Percentiles rank a stretch among this genome's conserved stretches.
phyloP scores from a whole-genome alignment of 2,113 vertebrate species.

The Malurus melanocephalus region DNA sequence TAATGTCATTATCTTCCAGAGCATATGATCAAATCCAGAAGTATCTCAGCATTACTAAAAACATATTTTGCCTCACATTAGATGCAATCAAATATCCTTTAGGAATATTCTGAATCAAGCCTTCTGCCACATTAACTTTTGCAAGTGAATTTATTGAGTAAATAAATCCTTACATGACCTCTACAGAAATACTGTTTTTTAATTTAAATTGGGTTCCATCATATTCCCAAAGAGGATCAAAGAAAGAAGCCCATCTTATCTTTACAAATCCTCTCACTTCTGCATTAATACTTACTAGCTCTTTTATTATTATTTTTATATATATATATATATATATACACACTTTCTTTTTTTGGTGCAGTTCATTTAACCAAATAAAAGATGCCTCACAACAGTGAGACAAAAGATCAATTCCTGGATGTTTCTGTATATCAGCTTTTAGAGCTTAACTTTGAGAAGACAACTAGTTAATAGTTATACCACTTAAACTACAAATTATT shows the following conservation, averaged over 20 bases:
- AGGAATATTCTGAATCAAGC: background rate
- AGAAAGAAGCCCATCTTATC: background rate
- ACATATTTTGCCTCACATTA: slow-evolving; percentile 12
- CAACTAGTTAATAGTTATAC: background rate
- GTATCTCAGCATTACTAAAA: background rate
- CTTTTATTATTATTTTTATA: background rate
- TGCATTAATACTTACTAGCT: background rate
- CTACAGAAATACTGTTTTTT: background rate
- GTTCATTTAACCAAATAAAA: background rate
- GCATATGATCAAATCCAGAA: background rate
- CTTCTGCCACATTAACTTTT: background rate
- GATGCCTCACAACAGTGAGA: background rate
- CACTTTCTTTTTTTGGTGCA: background rate
- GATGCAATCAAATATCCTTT: background rate
- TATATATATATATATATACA: no score
- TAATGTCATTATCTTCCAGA: background rate
- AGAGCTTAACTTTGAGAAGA: background rate
- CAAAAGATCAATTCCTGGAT: background rate
- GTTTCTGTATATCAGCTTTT: background rate
- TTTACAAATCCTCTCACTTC: background rate
- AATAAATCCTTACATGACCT: slow-evolving; percentile 9
- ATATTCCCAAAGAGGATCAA: background rate
- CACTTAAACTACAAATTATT: background rate
- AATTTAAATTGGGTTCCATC: background rate
- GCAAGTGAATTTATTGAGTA: background rate